Evolutionary conservation across 2,888 invertebrate species (phyloP).

Genomic region (Pimpla rufipes): DNA sequence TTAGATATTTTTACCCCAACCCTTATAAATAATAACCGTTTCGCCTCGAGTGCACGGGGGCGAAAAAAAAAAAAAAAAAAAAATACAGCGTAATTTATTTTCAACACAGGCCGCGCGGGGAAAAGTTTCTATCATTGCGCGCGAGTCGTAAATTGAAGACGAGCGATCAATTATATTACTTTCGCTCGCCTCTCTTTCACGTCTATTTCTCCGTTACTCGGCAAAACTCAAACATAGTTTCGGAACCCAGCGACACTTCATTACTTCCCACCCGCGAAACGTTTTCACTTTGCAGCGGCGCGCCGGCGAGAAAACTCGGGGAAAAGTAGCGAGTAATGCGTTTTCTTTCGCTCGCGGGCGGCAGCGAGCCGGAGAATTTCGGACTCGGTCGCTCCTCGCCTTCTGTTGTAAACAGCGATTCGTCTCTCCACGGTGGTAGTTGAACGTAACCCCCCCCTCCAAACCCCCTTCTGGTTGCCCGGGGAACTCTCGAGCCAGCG

Average conservation of each 20-base stretch:
- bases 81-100: constrained; percentile 19
- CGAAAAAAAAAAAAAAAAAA: background rate
- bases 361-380: constrained; percentile 20
- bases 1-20: too few species aligned
- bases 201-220: constrained; percentile 20
- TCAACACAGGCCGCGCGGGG: constrained; percentile 11
- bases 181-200: constrained; percentile 16
- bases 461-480: background rate
- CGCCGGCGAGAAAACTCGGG: constrained; percentile 49
- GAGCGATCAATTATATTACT: constrained; percentile 62
- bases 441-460: background rate
- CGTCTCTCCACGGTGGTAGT: constrained; percentile 37
- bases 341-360: constrained; percentile 55
- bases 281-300: constrained; percentile 59
- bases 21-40: too few species aligned
- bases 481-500: constrained; percentile 29
- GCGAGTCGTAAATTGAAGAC: constrained; percentile 58
- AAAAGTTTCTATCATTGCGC: constrained; percentile 46
- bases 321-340: constrained; percentile 62
- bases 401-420: constrained; percentile 56
- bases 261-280: constrained; percentile 56
- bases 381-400: constrained; percentile 9
- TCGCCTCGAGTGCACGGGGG: too few species aligned
- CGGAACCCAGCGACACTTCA: constrained; percentile 64
- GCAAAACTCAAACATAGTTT: constrained; percentile 55